A percentile compares a stretch with the other conserved stretches of the same genome.
Evolutionary conservation across 2,888 invertebrate genomes (phyloP).

Genomic region (Plebejus melissa): DNA sequence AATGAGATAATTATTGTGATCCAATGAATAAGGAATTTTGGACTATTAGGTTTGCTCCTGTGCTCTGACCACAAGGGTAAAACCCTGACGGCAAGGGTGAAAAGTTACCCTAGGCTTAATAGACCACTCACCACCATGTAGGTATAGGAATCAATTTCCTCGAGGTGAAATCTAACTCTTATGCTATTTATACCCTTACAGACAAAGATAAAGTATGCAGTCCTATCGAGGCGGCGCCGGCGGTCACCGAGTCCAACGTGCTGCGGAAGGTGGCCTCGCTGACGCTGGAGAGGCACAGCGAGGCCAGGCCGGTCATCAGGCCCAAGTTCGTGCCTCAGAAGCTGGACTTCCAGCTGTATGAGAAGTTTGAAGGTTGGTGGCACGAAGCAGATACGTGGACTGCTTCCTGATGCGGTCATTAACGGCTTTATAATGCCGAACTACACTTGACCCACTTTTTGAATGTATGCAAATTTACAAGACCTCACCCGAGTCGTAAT

Average conservation of each 20-base stretch:
- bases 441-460: background rate
- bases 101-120: too few relatives aligned
- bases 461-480: background rate
- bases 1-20: too few relatives aligned
- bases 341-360: conserved; percentile 90
- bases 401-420: background rate
- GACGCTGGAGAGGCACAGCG: conserved; percentile 85
- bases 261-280: conserved; percentile 91
- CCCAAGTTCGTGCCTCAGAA: conserved; percentile 91
- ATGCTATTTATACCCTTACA: conserved; percentile 34
- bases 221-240: conserved; percentile 72
- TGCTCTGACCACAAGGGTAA: too few relatives aligned
- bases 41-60: too few relatives aligned
- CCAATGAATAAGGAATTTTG: too few relatives aligned
- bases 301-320: conserved; percentile 80
- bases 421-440: background rate
- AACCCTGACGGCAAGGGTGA: too few relatives aligned
- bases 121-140: too few relatives aligned
- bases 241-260: conserved; percentile 82
- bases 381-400: too few relatives aligned
- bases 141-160: too few relatives aligned
- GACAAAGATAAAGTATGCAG: conserved; percentile 68
- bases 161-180: too few relatives aligned
- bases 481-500: background rate
- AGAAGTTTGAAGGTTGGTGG: conserved; percentile 93